phyloP scores from a whole-genome alignment of 30 jellyfish, hydroid and myxozoan genomes.

The Aurelia coerulea region DNA sequence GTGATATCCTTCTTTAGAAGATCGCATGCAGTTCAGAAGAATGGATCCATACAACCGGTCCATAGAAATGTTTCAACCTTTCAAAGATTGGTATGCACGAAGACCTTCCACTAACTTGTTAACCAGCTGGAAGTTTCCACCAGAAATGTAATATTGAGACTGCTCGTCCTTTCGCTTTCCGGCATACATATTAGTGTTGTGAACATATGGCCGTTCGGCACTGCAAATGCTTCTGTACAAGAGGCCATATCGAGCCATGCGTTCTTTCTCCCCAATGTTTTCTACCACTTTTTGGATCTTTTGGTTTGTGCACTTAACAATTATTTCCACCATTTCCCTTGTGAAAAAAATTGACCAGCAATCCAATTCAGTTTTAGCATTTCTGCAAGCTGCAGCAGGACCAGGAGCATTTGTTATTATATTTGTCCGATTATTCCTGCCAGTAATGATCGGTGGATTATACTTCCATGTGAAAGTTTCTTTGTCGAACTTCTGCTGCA shows the following conservation, averaged over 20 bases:
- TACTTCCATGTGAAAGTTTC: not conserved
- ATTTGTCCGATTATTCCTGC: constrained; percentile 5
- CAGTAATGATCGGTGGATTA: not conserved
- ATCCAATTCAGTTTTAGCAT: constrained; percentile 3
- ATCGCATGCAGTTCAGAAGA: not conserved
- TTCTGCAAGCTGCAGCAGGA: constrained; percentile 1
- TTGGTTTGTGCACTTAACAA: not conserved
- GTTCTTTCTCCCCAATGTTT: not conserved
- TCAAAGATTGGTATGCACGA: constrained; percentile 13
- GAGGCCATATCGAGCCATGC: constrained; percentile 3
- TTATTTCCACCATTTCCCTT: not conserved
- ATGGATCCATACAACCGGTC: constrained; percentile 20
- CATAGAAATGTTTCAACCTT: constrained; percentile 9
- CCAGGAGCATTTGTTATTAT: constrained; percentile 1
- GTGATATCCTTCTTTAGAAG: not conserved
- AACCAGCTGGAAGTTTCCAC: not conserved
- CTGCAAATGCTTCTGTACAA: constrained; percentile 11
- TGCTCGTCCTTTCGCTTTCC: constrained; percentile 5
- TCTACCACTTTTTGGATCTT: not conserved
- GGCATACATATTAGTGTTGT: not conserved
- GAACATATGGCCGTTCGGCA: constrained; percentile 1
- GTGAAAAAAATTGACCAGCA: not conserved
- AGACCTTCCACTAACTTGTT: not conserved
- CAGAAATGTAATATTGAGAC: not conserved
- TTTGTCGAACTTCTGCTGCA: not conserved